Base-by-base conservation (phyloP, 2,888 invertebrate species). In the Trissolcus japonicus region DNA sequence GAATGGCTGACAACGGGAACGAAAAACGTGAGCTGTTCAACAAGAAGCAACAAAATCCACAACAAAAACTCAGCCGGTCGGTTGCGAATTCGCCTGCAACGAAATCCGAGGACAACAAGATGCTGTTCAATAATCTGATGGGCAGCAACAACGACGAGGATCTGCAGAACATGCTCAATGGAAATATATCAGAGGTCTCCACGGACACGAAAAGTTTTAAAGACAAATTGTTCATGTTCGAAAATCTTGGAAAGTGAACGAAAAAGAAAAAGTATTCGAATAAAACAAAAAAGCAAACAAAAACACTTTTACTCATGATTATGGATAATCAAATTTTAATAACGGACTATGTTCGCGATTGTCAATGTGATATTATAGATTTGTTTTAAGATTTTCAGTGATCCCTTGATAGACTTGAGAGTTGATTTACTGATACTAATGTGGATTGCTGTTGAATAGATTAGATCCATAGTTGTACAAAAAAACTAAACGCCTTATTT, bases 181-280 rank as follows among this genome's bases (percentile, higher is more conserved):
- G 89, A 40, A 89, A 89, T 76, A 88, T 89, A 84, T 89, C 89
- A 53, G 89, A 89, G 50, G 88, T 89, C 25, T 87, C 88, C 35
- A 88, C 87, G 13, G 87, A 88, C 76, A 89, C 88, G 4, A 89
- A 87, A 62, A 89, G 88, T 77, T 89, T 89, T 68, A 89, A 88
- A 35, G 89, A 89, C 51, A 89, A 88, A 62, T 82, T 89, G n/a
- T 88, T 87, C 50, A 89, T 89, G 89, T 89, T 89, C 56, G 89
- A 89, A 71, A 88, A 88, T 65, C 85, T 89, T 6, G 89, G 87
- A 11, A 89, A 89, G 79, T 89, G 17, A 16, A 40, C 14, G 19
- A 54, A 61, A 55, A 35, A n/a, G n/a, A 16, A 55, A 46, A 9
- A 16, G 11, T 11, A 51, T 6, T 17, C 19, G 4, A 13, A 16